Evolutionary conservation across 2,888 invertebrate genomes (phyloP).

Genomic region (Alentia gelatinosa): DNA sequence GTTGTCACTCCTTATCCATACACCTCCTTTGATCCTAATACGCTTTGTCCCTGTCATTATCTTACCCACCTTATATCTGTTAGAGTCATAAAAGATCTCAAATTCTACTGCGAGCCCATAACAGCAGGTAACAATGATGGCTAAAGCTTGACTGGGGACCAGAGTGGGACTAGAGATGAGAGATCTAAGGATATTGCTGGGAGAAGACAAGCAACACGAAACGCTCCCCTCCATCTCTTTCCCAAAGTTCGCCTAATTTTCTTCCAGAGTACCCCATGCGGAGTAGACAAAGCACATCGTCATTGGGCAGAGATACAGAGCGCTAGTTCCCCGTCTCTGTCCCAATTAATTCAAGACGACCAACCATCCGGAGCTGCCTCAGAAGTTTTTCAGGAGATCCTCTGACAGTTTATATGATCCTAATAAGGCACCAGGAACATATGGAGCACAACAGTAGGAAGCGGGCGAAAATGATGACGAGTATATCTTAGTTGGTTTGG

Average conservation of each 20-base stretch:
- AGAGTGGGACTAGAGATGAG: no score
- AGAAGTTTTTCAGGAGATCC: neutral
- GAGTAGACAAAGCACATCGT: neutral
- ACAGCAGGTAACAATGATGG: no score
- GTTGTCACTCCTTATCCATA: neutral
- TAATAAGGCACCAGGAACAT: neutral
- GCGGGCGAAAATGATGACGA: neutral
- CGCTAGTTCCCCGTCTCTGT: neutral
- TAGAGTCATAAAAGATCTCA: neutral
- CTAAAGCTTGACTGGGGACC: no score
- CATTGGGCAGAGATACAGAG: neutral
- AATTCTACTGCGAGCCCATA: neutral
- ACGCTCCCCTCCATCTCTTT: neutral
- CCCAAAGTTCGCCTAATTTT: neutral
- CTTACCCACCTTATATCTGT: neutral
- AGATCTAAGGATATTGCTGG: no score
- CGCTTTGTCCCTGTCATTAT: constrained; percentile 9
- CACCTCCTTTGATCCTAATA: constrained; percentile 13
- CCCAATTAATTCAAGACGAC: constrained; percentile 5
- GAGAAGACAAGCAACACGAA: neutral
- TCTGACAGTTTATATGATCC: neutral
- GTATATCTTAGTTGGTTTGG: neutral
- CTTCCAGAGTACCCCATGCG: neutral
- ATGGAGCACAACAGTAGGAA: neutral
- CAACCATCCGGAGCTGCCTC: neutral